These are phyloP conservation scores for Arctopsyche grandis DNA, from an alignment of 1,140 invertebrate genomes.

Conservation along the genomic window DNA sequence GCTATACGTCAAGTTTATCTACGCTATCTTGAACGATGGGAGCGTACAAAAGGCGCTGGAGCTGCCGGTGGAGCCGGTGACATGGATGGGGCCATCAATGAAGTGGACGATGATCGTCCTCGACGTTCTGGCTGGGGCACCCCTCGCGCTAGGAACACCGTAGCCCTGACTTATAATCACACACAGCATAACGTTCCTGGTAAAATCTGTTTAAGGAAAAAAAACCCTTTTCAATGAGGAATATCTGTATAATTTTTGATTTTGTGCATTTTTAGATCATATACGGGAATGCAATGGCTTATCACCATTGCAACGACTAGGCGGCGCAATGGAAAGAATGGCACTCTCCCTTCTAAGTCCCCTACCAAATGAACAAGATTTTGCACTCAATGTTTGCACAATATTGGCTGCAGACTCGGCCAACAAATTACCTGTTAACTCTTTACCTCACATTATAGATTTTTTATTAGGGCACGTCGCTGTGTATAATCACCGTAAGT, in stretches of 20 bases:
- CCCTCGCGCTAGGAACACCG: conserved; percentile 73
- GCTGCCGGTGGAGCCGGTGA: conserved; percentile 72
- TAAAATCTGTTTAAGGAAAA: conserved; percentile 59
- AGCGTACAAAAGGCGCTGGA: conserved; percentile 54
- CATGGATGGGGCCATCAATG: conserved; percentile 77
- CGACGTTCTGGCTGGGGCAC: conserved; percentile 72
- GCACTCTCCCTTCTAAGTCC: conserved; percentile 91
- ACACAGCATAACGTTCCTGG: conserved; percentile 83
- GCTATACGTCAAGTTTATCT: conserved; percentile 90
- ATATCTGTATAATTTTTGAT: conserved; percentile 1
- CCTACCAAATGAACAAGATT: conserved; percentile 98
- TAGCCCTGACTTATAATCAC: conserved; percentile 85
- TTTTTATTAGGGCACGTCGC: conserved; percentile 93
- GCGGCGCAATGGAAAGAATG: conserved; percentile 85
- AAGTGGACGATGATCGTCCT: conserved; percentile 80
- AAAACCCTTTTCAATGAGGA: conserved; percentile 59
- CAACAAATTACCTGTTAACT: conserved; percentile 84
- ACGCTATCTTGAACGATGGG: conserved; percentile 75
- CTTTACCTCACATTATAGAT: conserved; percentile 86
- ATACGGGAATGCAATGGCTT: conserved; percentile 74
- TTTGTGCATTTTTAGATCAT: conserved; percentile 66
- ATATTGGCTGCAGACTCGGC: conserved; percentile 93
- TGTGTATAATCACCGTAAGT: conserved; percentile 87
- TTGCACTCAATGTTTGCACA: conserved; percentile 97
- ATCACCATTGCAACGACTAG: conserved; percentile 67